Conservation (phyloP, 2,888 invertebrate species). For the Macaria notata region DNA sequence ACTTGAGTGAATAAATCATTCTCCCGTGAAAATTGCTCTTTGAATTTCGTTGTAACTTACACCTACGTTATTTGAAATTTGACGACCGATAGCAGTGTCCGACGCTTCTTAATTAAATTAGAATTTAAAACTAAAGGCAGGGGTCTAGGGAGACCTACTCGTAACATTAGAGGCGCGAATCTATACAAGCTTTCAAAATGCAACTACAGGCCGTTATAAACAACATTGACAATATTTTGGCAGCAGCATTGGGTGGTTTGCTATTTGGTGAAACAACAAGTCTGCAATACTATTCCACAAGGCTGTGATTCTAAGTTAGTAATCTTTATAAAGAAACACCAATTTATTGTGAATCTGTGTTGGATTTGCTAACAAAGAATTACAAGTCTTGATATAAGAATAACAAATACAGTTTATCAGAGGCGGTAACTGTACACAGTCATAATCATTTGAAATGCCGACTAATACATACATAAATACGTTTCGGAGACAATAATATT, state of each 20-base stretch:
- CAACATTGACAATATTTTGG: conserved; percentile 32
- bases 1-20: too few relatives aligned
- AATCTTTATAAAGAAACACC: too few relatives aligned
- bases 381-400: neutral
- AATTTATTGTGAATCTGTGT: too few relatives aligned
- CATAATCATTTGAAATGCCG: too few relatives aligned
- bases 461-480: too few relatives aligned
- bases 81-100: neutral
- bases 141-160: conserved; percentile 5
- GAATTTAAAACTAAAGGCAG: conserved; percentile 22
- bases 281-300: neutral
- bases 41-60: conserved; percentile 16
- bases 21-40: neutral
- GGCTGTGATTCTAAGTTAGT: neutral
- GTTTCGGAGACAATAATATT: too few relatives aligned
- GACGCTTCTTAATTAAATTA: conserved; percentile 3
- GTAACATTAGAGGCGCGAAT: neutral
- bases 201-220: conserved; percentile 23
- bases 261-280: conserved; percentile 14
- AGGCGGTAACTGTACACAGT: too few relatives aligned
- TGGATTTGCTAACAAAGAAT: too few relatives aligned
- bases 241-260: conserved; percentile 28
- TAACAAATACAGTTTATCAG: conserved; percentile 3
- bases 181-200: conserved; percentile 22
- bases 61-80: conserved; percentile 15